These are phyloP conservation scores for Prietella phreatophila DNA, from an alignment of 2,113 vertebrate species.

Conservation along the genomic window DNA sequence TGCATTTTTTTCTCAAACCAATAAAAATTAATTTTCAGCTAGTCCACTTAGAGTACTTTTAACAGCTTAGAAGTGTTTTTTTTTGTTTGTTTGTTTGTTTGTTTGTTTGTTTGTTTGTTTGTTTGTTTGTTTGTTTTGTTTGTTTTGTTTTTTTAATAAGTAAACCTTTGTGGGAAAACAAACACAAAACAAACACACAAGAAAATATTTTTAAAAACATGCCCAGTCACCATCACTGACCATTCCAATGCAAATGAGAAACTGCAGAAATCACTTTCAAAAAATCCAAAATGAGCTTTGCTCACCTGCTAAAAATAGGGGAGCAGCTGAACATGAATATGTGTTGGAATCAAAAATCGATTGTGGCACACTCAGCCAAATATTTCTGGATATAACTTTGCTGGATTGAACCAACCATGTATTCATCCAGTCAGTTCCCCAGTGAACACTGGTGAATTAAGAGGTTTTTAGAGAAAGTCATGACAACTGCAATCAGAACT, in stretches of 20 bases:
- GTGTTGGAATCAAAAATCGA: background rate
- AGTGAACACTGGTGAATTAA: background rate
- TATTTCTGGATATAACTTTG: background rate
- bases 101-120: too few species aligned
- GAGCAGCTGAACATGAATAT: constrained; percentile 17
- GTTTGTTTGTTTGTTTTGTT: too few species aligned
- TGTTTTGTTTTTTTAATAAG: background rate
- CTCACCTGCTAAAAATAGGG: constrained; percentile 25
- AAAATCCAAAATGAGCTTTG: constrained; percentile 3
- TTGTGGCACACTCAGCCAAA: background rate
- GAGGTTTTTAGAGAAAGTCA: background rate
- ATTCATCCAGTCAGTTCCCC: background rate
- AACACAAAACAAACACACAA: background rate
- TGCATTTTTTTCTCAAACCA: background rate
- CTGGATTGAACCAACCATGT: constrained; percentile 6
- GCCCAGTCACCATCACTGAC: background rate
- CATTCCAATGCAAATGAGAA: constrained; percentile 25
- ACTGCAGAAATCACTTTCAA: background rate
- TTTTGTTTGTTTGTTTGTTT: too few species aligned
- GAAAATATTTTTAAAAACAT: background rate
- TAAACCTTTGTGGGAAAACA: background rate
- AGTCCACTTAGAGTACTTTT: background rate
- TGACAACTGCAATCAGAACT: background rate
- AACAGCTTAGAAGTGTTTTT: too few species aligned
- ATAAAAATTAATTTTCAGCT: background rate